Conservation (phyloP, 2,797 vertebrate genomes). For the Petrocephalus schoutedeni region DNA sequence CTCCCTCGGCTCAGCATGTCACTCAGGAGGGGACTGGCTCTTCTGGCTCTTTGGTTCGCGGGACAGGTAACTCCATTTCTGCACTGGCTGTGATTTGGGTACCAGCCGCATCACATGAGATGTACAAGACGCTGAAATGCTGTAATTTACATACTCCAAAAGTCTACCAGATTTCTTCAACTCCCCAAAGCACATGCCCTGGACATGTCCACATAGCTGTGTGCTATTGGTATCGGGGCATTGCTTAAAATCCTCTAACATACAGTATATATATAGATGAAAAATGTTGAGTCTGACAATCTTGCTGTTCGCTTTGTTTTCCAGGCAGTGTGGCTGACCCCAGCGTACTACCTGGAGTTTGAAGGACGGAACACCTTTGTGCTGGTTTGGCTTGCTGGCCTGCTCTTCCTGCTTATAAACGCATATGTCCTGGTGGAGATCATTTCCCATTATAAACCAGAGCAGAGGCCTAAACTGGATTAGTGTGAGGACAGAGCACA, state of each 20-base stretch:
- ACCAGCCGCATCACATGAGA: not conserved
- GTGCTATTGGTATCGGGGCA: not conserved
- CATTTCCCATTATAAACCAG: slow-evolving; percentile 70
- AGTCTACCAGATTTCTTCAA: not conserved
- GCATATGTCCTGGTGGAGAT: slow-evolving; percentile 75
- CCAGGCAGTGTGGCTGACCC: slow-evolving; percentile 77
- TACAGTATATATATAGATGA: not conserved
- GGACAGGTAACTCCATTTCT: slow-evolving; percentile 66
- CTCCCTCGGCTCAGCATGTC: slow-evolving; percentile 73
- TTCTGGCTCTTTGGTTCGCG: slow-evolving; percentile 78
- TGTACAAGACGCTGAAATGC: not conserved
- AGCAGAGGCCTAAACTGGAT: slow-evolving; percentile 36
- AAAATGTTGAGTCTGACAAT: not conserved
- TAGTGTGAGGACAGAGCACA: not conserved
- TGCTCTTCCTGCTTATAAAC: slow-evolving; percentile 83
- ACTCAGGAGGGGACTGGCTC: slow-evolving; percentile 46
- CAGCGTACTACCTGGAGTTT: slow-evolving; percentile 87
- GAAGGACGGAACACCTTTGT: slow-evolving; percentile 79
- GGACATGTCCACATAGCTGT: not conserved
- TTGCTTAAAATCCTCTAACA: not conserved
- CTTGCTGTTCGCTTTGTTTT: not conserved
- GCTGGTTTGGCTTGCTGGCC: slow-evolving; percentile 76
- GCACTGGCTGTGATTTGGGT: not conserved
- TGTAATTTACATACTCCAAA: not conserved
- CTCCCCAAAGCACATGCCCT: not conserved